Evolutionary conservation across 2,113 vertebrate species (phyloP), one percentile per base, ranked within the genome.

Genomic region (Indicator maculatus): DNA sequence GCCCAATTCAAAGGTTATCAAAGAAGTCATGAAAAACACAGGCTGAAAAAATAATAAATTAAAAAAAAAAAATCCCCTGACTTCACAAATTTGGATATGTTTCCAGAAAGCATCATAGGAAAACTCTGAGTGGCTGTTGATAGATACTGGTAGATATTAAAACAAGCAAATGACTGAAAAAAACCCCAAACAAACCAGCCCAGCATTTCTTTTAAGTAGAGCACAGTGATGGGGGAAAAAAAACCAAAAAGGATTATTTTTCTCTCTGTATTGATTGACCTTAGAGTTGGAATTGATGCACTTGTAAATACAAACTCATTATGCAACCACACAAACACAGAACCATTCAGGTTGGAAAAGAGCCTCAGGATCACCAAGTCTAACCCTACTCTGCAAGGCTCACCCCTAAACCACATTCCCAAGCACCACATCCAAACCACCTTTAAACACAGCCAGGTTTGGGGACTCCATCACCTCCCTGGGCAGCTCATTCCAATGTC

Each of bases 71-170:
- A 36, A 91, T 77, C 55, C 64, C n/a, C 66, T 80, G n/a, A 69
- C 45, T 91, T 86, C 59, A 78, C 38, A 61, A 59, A 92, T 84
- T 86, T 13, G 19, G 80, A 90, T 38, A 52, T 21, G 20, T 82
- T 72, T 74, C 47, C 75, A 82, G 71, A 83, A 75, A 36, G 44
- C 2, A 1, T 84, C 50, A 76, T 38, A 55, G 63, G 65, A 95
- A 45, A 81, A 73, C 61, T 90, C 12, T 78, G 69, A 60, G 78
- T 84, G 93, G 28, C 50, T 81, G 39, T 38, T 89, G 33, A 4
- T 88, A 39, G 53, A 86, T 78, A 84, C 11, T 78, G 76, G 83
- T 78, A 65, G 76, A 91, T 93, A 83, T 90, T 86, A 83, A 95
- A 95, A 91, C 52, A 91, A 84, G 61, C 44, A 86, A 89, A 14